Evolutionary conservation across 1,140 invertebrate species (phyloP), one percentile per base, ranked within the genome.

Genomic region (Zaprionus gabonicus): DNA sequence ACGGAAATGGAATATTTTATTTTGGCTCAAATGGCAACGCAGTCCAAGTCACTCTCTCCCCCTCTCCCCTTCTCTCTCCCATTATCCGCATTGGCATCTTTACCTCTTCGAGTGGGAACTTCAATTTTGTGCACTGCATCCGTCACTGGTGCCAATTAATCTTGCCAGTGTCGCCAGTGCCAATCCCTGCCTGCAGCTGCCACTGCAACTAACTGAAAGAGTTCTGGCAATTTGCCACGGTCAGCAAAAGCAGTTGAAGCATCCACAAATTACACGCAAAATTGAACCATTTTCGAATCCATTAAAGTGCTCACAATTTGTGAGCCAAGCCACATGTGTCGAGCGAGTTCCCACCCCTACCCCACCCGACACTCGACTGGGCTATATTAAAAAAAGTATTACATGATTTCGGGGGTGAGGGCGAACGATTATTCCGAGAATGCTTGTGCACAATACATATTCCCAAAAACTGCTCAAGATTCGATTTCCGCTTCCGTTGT

Each of bases 401-500:
- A 71, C 59, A 69, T 71, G 75, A 62, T 66, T 76, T 86, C 76
- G 31, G 41, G 15, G 41, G 27, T 38, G 25, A n/a, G 34, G 49
- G 28, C 10, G 60, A 31, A 31, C 59, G 56, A 55, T 73, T 73
- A 58, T 68, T 51, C 70, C 38, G 25, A 65, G 25, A 65, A 53
- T 65, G 60, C 51, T 56, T 62, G 44, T 64, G 65, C 60, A 79
- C 76, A 49, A 59, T 67, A 72, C 63, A 74, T 81, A 80, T 72
- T 76, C 57, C 25, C 28, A 70, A 83, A 78, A 88, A 80, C 67
- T 84, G 81, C 80, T 85, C 71, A 88, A 90, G 85, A 90, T 90
- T 90, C 85, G 85, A 90, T 90, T 90, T 90, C 85, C 85, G 85
- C 76, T 90, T 90, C 85, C 85, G 81, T 90, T 84, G 78, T 76